Evolutionary conservation across 2,888 invertebrate species (phyloP).

Genomic region (Cyclophora albipunctata): DNA sequence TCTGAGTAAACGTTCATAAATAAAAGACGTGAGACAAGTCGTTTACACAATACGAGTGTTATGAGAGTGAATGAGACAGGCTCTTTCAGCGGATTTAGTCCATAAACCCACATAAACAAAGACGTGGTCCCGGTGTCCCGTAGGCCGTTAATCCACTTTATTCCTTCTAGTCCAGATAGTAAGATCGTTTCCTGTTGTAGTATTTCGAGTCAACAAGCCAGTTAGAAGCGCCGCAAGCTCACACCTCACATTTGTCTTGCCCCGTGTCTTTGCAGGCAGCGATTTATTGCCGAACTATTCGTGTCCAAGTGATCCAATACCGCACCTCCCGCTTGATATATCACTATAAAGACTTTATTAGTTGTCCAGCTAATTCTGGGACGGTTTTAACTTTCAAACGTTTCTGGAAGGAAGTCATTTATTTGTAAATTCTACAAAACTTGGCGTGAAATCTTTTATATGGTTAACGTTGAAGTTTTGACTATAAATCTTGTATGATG

Average conservation of each 20-base stretch:
- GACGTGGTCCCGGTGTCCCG: conserved; percentile 18
- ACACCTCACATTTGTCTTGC: conserved; percentile 54
- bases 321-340: conserved; percentile 40
- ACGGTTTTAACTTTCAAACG: conserved; percentile 35
- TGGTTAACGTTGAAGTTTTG: too few relatives aligned
- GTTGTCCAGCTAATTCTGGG: conserved; percentile 47
- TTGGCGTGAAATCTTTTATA: conserved; percentile 1
- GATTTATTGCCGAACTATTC: conserved; percentile 50
- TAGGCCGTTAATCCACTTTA: conserved; percentile 32
- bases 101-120: conserved; percentile 24
- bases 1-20: neutral
- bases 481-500: too few relatives aligned
- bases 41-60: conserved; percentile 17
- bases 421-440: conserved; percentile 26
- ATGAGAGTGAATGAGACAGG: conserved; percentile 19
- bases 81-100: conserved; percentile 18
- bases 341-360: conserved; percentile 50
- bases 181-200: conserved; percentile 36
- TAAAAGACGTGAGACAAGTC: conserved; percentile 6
- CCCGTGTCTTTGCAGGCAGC: conserved; percentile 43
- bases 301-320: conserved; percentile 45
- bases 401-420: conserved; percentile 41
- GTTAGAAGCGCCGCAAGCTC: conserved; percentile 31
- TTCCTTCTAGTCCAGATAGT: conserved; percentile 21
- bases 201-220: conserved; percentile 36